Percentiles rank a stretch among this genome's conserved stretches.
Conservation (phyloP, 2,113 vertebrate species). For the Bostrychus sinensis region DNA sequence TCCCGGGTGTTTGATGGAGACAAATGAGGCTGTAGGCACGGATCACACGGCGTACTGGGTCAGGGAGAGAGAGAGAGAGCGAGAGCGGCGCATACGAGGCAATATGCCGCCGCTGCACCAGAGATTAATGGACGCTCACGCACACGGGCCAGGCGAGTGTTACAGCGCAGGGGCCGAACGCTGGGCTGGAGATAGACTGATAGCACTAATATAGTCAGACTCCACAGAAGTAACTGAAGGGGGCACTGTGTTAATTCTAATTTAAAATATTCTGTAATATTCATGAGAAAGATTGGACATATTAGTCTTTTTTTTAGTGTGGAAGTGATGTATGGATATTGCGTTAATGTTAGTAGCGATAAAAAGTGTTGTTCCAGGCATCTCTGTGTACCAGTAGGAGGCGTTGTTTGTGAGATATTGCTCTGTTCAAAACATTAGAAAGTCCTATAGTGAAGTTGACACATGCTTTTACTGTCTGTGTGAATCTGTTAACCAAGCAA, state of each 20-base stretch:
- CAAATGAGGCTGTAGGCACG: slow-evolving; percentile 67
- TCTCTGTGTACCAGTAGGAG: too few relatives aligned
- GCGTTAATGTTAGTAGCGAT: too few relatives aligned
- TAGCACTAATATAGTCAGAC: neutral
- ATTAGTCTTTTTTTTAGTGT: too few relatives aligned
- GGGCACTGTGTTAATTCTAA: neutral
- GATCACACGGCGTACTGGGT: slow-evolving; percentile 67
- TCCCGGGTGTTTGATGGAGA: slow-evolving; percentile 69
- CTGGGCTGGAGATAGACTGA: neutral
- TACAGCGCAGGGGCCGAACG: slow-evolving; percentile 19
- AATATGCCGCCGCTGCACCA: slow-evolving; percentile 17
- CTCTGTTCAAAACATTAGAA: too few relatives aligned
- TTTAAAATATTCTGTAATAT: neutral
- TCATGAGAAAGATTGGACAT: neutral
- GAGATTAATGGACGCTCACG: slow-evolving; percentile 61
- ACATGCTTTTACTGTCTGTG: too few relatives aligned
- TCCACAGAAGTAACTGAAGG: neutral
- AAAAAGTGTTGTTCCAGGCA: too few relatives aligned
- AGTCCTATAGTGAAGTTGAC: too few relatives aligned
- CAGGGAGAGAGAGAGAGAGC: slow-evolving; percentile 65
- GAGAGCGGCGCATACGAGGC: slow-evolving; percentile 47
- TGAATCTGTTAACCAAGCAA: too few relatives aligned
- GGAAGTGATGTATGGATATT: too few relatives aligned
- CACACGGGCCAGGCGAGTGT: neutral
- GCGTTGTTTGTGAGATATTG: too few relatives aligned